phyloP scores from a whole-genome alignment of 2,113 vertebrate genomes.

The Tachysurus fulvidraco region DNA sequence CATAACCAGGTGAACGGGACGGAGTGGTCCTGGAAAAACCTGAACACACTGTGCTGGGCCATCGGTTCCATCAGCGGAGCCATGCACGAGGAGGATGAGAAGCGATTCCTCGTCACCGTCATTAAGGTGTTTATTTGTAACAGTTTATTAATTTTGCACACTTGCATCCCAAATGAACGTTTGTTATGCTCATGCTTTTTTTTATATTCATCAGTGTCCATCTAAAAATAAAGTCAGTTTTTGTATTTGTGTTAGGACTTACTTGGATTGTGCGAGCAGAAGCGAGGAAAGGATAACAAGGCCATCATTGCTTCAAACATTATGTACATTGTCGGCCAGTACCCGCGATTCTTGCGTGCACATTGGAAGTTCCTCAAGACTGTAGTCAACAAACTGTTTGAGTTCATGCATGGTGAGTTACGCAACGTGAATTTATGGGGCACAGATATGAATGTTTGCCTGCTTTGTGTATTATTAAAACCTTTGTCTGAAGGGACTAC shows the following conservation, averaged over 20 bases:
- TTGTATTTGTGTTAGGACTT: slow-evolving; percentile 79
- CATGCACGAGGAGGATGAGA: slow-evolving; percentile 99
- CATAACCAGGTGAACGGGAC: slow-evolving; percentile 99
- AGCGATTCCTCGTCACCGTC: slow-evolving; percentile 96
- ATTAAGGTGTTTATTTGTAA: slow-evolving; percentile 83
- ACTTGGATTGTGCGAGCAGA: slow-evolving; percentile 96
- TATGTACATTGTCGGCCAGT: slow-evolving; percentile 99
- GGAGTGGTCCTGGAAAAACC: slow-evolving; percentile 99
- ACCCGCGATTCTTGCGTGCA: slow-evolving; percentile 94
- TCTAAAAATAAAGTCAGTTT: neutral
- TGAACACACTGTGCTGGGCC: slow-evolving; percentile 97
- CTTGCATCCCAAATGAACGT: neutral
- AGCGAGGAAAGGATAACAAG: slow-evolving; percentile 99
- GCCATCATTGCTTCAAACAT: slow-evolving; percentile 99
- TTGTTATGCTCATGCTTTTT: neutral
- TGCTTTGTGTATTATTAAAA: neutral
- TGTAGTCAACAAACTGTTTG: slow-evolving; percentile 97
- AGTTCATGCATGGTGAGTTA: slow-evolving; percentile 96
- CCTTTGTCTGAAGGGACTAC: neutral
- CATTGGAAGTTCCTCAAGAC: slow-evolving; percentile 99
- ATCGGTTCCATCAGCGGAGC: slow-evolving; percentile 98
- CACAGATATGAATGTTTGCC: neutral
- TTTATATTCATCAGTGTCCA: neutral
- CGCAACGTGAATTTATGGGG: neutral
- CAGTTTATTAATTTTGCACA: neutral